Evolutionary conservation across 2,888 invertebrate genomes (phyloP), one percentile per base, ranked within the genome.

Genomic region (Tipula helvola): DNA sequence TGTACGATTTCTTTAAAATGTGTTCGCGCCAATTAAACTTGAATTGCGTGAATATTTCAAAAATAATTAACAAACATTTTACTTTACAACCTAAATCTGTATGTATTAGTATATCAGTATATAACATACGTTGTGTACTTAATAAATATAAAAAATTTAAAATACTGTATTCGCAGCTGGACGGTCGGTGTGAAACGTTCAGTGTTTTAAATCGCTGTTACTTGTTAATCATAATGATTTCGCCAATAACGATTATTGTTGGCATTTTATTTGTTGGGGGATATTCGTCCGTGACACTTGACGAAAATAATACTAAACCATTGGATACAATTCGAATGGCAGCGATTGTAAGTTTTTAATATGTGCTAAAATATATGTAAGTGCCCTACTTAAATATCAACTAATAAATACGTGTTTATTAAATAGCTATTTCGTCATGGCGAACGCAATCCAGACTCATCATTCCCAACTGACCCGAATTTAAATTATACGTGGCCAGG

Each of bases 381-480:
- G 28, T 41, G 41, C 41, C 2, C 10, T 2, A 2, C 10, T 8
- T 41, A 41, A 41, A 10, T 41, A 41, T 8, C 41, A 10, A 41
- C 10, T 39, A 39, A 39, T 39, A 39, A 39, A 39, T 39, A 39
- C 7, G 7, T 39, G 39, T 44, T 16, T 52, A 5, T 71, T n/a
- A n/a, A n/a, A 1, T 10, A 71, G 71, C 3, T 91, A 87, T 91
- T 91, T 87, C 90, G 91, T 41, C 91, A 91, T 88, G 91, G 91
- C 47, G 91, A 91, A 88, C 91, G 90, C 88, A 90, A 95, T 87
- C 98, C 98, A 1, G 93, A 94, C 4, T 91, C 92, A 39, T 93
- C 94, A 2, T 98, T 96, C 90, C 95, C 95, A 12, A 96, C 94
- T 89, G 97, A 98, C 91, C 96, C 96, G 1, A 93, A 96, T 90